phyloP scores from a whole-genome alignment of 2,888 invertebrate genomes.

The Endomychus coccineus region DNA sequence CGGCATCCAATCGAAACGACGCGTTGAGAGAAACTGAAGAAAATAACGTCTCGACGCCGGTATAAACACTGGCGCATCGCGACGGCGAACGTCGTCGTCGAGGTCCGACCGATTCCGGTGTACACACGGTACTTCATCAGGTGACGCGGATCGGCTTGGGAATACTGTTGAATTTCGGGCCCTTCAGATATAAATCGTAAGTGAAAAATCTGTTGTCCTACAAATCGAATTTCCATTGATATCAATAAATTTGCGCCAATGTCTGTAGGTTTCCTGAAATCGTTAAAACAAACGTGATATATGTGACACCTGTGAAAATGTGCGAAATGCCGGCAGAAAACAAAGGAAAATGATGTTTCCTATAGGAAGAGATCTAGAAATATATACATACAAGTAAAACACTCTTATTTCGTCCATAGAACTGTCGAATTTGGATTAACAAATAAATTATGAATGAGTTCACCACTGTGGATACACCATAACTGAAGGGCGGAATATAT shows the following conservation, averaged over 20 bases:
- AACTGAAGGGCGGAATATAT: too few relatives aligned
- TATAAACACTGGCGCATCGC: slow-evolving; percentile 42
- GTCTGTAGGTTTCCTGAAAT: slow-evolving; percentile 23
- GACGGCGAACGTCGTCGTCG: slow-evolving; percentile 29
- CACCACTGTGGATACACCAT: too few relatives aligned
- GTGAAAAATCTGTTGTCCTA: slow-evolving; percentile 34
- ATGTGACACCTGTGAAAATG: slow-evolving; percentile 19
- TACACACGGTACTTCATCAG: slow-evolving; percentile 28
- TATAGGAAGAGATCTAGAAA: too few relatives aligned
- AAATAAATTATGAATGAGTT: too few relatives aligned
- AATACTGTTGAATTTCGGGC: slow-evolving; percentile 30
- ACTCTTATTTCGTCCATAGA: too few relatives aligned
- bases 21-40: slow-evolving; percentile 38
- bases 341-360: too few relatives aligned
- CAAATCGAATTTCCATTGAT: slow-evolving; percentile 38
- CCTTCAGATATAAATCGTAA: slow-evolving; percentile 32
- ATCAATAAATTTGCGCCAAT: slow-evolving; percentile 34
- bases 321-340: too few relatives aligned
- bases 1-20: too few relatives aligned
- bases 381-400: too few relatives aligned
- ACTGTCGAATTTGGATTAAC: too few relatives aligned
- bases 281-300: slow-evolving; percentile 21
- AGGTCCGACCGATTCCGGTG: slow-evolving; percentile 22
- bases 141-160: slow-evolving; percentile 26
- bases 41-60: slow-evolving; percentile 38